Conservation (phyloP, 2,888 invertebrate genomes). For the Incurvaria masculella region DNA sequence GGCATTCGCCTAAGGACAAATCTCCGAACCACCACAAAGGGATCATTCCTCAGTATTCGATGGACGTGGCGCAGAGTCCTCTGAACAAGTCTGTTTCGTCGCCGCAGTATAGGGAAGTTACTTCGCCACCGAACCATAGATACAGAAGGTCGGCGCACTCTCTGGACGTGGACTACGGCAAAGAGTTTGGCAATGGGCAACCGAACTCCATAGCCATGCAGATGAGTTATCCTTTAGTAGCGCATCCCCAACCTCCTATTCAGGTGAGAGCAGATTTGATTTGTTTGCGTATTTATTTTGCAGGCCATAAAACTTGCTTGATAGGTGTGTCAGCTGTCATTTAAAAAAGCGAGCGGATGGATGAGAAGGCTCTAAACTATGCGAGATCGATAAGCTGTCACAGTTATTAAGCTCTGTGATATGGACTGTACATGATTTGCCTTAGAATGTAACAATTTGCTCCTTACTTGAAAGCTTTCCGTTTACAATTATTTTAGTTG, state of each 20-base stretch:
- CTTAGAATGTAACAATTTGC: too few species aligned
- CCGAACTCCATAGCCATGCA: slow-evolving; percentile 63
- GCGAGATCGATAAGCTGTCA: too few species aligned
- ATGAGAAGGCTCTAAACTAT: too few species aligned
- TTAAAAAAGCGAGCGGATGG: too few species aligned
- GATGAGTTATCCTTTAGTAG: slow-evolving; percentile 62
- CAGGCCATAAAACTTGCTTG: too few species aligned
- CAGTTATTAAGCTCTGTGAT: too few species aligned
- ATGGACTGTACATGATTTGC: too few species aligned
- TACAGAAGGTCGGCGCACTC: slow-evolving; percentile 36
- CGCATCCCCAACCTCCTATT: slow-evolving; percentile 48
- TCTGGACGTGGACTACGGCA: slow-evolving; percentile 24
- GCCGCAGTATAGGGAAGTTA: slow-evolving; percentile 23
- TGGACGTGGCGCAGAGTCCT: slow-evolving; percentile 4
- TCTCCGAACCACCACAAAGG: not conserved
- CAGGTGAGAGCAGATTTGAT: slow-evolving; percentile 30
- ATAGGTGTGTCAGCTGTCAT: too few species aligned
- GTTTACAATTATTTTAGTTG: too few species aligned
- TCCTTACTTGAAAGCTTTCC: too few species aligned
- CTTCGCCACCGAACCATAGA: slow-evolving; percentile 22
- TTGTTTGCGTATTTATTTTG: too few species aligned
- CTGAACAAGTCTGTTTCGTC: slow-evolving; percentile 33
- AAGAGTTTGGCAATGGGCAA: slow-evolving; percentile 39
- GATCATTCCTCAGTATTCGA: not conserved
- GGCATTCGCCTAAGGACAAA: not conserved